phyloP scores from a whole-genome alignment of 53 echinoderm and acorn worm species.

The Arbacia lixula region DNA sequence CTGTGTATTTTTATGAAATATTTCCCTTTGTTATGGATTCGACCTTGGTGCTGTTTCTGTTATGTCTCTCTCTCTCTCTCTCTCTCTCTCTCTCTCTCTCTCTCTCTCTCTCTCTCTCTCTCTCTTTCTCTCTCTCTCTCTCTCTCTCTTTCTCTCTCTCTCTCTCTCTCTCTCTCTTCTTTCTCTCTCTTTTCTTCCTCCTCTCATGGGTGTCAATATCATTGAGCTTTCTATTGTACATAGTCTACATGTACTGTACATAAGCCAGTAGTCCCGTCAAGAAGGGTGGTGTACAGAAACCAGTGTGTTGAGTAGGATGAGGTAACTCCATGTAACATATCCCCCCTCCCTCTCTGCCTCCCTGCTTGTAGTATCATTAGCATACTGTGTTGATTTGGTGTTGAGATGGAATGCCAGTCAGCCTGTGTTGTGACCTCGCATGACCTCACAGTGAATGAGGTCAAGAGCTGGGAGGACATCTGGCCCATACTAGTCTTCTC shows the following conservation, averaged over 20 bases:
- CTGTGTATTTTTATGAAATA: too few relatives aligned
- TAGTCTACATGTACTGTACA: too few relatives aligned
- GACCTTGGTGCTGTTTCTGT: too few relatives aligned
- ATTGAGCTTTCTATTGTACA: too few relatives aligned
- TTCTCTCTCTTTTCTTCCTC: too few relatives aligned
- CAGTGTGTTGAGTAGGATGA: too few relatives aligned
- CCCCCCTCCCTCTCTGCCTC: background rate
- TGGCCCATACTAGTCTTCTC: too few relatives aligned
- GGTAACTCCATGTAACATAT: too few relatives aligned
- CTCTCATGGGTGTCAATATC: too few relatives aligned
- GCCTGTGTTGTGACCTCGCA: slow-evolving; percentile 25
- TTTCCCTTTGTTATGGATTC: too few relatives aligned
- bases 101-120: background rate
- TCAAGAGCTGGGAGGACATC: slow-evolving; percentile 5
- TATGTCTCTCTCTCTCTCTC: background rate
- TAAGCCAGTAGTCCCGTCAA: too few relatives aligned
- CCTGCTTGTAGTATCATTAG: slow-evolving; percentile 20
- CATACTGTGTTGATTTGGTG: slow-evolving; percentile 36
- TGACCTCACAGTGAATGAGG: slow-evolving; percentile 25
- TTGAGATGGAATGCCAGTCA: slow-evolving; percentile 9
- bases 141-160: background rate
- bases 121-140: background rate
- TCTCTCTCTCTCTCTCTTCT: background rate
- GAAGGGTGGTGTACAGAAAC: too few relatives aligned
- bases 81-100: background rate